A percentile compares a stretch with the other conserved stretches of the same genome.
These are phyloP conservation scores for Aphaenogaster ashmeadi DNA, from an alignment of 1,140 invertebrate species.

Conservation along the genomic window DNA sequence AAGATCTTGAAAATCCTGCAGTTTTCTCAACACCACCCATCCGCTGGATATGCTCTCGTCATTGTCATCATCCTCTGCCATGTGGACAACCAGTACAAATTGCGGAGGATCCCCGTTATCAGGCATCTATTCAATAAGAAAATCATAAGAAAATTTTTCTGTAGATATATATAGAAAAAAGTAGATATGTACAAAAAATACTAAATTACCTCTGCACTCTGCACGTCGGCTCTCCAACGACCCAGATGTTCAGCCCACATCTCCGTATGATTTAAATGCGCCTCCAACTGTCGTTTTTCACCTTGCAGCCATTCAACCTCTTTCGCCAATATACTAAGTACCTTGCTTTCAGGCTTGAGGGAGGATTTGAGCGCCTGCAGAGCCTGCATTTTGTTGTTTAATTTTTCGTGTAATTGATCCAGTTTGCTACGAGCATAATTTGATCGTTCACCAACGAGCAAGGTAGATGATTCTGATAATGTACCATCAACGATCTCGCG, in stretches of 20 bases:
- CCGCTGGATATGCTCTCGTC: slow-evolving; percentile 91
- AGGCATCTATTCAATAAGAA: slow-evolving; percentile 87
- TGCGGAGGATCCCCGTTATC: slow-evolving; percentile 93
- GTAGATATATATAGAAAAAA: neutral
- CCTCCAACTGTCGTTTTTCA: slow-evolving; percentile 93
- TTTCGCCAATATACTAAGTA: slow-evolving; percentile 92
- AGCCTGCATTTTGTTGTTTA: slow-evolving; percentile 94
- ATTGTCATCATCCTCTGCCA: slow-evolving; percentile 89
- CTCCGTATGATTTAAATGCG: slow-evolving; percentile 94
- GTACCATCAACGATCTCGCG: slow-evolving; percentile 79
- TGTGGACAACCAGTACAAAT: slow-evolving; percentile 94
- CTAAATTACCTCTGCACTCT: slow-evolving; percentile 91
- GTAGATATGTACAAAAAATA: neutral
- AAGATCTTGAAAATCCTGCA: slow-evolving; percentile 94
- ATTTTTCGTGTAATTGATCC: slow-evolving; percentile 92
- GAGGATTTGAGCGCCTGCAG: slow-evolving; percentile 92
- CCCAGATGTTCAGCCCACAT: slow-evolving; percentile 96
- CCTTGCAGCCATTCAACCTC: slow-evolving; percentile 94
- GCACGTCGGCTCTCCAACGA: slow-evolving; percentile 93
- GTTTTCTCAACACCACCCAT: slow-evolving; percentile 94
- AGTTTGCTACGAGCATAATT: slow-evolving; percentile 94
- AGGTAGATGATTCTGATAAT: slow-evolving; percentile 80
- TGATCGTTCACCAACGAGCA: slow-evolving; percentile 93
- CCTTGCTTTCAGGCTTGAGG: slow-evolving; percentile 92
- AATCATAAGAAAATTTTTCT: neutral